These are phyloP conservation scores for Haliclona indistincta DNA, from an alignment of 37 sponge, comb jelly and placozoan species.

Conservation along the genomic window DNA sequence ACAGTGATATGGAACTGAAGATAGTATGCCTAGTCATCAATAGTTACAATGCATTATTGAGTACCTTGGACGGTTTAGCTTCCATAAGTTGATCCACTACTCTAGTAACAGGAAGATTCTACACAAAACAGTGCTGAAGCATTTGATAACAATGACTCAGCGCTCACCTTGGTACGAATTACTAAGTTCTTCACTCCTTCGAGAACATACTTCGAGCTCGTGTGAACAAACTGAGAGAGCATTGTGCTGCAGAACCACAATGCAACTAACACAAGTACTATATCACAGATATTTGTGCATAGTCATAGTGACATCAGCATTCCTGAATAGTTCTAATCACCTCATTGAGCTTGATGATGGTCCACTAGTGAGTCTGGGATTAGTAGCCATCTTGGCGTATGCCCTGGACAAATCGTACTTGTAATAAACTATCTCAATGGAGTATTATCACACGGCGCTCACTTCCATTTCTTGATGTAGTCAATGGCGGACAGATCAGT, in stretches of 20 bases:
- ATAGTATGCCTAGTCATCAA: not conserved
- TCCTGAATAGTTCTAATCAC: not conserved
- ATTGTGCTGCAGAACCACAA: slow-evolving; percentile 32
- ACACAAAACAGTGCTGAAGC: not conserved
- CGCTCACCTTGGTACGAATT: slow-evolving; percentile 75
- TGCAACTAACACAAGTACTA: not conserved
- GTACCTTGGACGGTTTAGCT: slow-evolving; percentile 68
- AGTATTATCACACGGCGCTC: slow-evolving; percentile 4
- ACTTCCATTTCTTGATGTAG: slow-evolving; percentile 91
- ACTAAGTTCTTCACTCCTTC: slow-evolving; percentile 95
- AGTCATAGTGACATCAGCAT: not conserved
- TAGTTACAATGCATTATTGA: not conserved
- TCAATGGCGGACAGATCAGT: slow-evolving; percentile 51
- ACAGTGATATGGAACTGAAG: not conserved
- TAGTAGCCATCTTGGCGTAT: slow-evolving; percentile 53
- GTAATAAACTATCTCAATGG: not conserved
- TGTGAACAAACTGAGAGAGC: slow-evolving; percentile 70
- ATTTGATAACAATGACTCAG: not conserved
- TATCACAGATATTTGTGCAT: not conserved
- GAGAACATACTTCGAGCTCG: slow-evolving; percentile 87
- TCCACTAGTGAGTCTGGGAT: slow-evolving; percentile 23
- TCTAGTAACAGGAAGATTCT: slow-evolving; percentile 93
- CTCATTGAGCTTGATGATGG: slow-evolving; percentile 4
- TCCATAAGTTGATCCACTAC: slow-evolving; percentile 92
- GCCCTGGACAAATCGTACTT: slow-evolving; percentile 10